Evolutionary conservation across 2,113 vertebrate species (phyloP), one percentile per base, ranked within the genome.

Genomic region (Ammodytes marinus): DNA sequence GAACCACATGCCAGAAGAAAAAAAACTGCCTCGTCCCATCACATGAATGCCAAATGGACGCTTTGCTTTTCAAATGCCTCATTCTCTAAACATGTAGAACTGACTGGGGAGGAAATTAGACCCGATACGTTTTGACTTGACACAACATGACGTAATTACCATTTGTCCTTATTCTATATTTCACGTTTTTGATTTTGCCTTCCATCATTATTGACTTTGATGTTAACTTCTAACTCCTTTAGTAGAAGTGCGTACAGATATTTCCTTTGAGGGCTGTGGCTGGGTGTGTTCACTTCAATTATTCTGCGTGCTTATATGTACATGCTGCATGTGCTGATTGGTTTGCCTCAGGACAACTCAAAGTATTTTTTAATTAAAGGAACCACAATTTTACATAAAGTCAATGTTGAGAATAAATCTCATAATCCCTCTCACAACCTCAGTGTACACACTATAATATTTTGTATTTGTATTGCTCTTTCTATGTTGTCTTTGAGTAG

Each of bases 1-100:
- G 95, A 97, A 95, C 96, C 95, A 95, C 96, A 95, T 94, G 93
- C 94, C 54, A 94, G 93, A 94, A 27, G 27, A 27, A 27, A 27
- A n/a, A 67, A 68, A 66, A 84, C 59, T 17, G 54, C 42, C 64
- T 27, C 46, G 61, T 82, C 79, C 63, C 58, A 61, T 55, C 47
- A 57, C 75, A 85, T 88, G 1, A 76, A 79, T 84, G 61, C 69
- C 79, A 64, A 86, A 68, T 57, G 46, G 19, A 54, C 82, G 69
- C 58, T 89, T 85, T 83, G 77, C 57, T 76, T 80, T 88, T 88
- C 45, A 83, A 87, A 88, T 74, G 58, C n/a, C 61, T 76, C 40
- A 66, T 76, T 84, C 27, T 79, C 53, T 76, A 27, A 80, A 86
- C 85, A 88, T 78, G 66, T 70, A 74, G 40, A 80, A 46, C 53